phyloP scores from a whole-genome alignment of 1,140 invertebrate species.

The Drosophila sucinea region DNA sequence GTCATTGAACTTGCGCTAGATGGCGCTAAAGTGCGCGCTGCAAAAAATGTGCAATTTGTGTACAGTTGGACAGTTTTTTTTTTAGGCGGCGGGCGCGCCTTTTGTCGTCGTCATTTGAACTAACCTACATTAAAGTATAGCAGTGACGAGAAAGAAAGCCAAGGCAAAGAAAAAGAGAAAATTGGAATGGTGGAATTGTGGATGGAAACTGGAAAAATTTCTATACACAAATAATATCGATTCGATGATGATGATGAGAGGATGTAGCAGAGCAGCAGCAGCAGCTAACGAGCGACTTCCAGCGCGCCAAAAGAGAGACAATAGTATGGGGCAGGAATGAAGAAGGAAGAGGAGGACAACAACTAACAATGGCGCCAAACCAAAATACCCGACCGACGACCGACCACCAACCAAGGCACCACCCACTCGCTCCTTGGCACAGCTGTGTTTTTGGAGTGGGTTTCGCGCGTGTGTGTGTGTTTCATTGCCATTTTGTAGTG shows the following conservation, averaged over 20 bases:
- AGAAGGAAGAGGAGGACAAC: slow-evolving; percentile 14
- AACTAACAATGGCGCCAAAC: slow-evolving; percentile 56
- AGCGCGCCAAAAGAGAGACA: slow-evolving; percentile 59
- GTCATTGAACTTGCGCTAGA: slow-evolving; percentile 77
- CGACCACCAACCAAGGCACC: slow-evolving; percentile 41
- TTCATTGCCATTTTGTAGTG: slow-evolving; percentile 74
- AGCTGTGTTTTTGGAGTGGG: slow-evolving; percentile 23
- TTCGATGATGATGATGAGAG: slow-evolving; percentile 26
- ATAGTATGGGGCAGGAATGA: neutral
- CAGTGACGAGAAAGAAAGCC: slow-evolving; percentile 26
- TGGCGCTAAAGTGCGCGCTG: slow-evolving; percentile 67
- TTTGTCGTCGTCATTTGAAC: slow-evolving; percentile 46
- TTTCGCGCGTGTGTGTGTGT: slow-evolving; percentile 32
- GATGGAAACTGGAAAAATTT: slow-evolving; percentile 60
- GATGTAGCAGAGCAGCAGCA: slow-evolving; percentile 2
- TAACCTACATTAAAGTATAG: slow-evolving; percentile 74
- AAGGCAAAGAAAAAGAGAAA: slow-evolving; percentile 18
- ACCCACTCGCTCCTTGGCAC: slow-evolving; percentile 11
- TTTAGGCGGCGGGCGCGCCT: slow-evolving; percentile 34
- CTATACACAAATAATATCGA: slow-evolving; percentile 56
- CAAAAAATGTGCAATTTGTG: slow-evolving; percentile 64
- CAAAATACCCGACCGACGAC: slow-evolving; percentile 3
- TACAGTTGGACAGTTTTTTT: slow-evolving; percentile 62
- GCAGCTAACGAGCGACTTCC: slow-evolving; percentile 20
- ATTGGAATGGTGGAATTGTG: slow-evolving; percentile 16